These are phyloP conservation scores for Heteractis magnifica DNA, from an alignment of 92 coral and sea anemone genomes.

Conservation along the genomic window DNA sequence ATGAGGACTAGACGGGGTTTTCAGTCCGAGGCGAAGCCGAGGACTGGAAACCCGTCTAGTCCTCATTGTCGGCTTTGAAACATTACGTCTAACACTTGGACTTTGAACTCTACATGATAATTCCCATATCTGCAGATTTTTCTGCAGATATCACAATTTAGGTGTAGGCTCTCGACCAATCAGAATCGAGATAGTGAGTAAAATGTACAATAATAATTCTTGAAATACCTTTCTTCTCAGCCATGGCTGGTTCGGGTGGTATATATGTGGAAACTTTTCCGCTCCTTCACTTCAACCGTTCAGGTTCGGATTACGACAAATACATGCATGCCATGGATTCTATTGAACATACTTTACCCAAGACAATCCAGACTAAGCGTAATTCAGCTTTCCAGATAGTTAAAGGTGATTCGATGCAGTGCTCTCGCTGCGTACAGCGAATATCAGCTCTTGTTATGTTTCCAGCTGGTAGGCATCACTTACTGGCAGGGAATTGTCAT, in stretches of 20 bases:
- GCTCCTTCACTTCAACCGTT: too few relatives aligned
- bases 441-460: background rate
- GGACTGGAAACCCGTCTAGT: too few relatives aligned
- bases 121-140: too few relatives aligned
- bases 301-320: background rate
- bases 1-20: too few relatives aligned
- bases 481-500: background rate
- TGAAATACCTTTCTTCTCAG: background rate
- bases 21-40: too few relatives aligned
- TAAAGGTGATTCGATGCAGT: background rate
- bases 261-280: background rate
- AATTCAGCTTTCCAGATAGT: background rate
- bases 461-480: background rate
- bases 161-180: too few relatives aligned
- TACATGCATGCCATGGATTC: background rate
- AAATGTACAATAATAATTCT: too few relatives aligned
- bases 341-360: background rate
- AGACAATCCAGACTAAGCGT: background rate
- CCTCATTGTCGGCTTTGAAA: too few relatives aligned
- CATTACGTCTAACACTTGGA: too few relatives aligned
- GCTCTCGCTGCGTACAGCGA: background rate
- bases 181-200: too few relatives aligned
- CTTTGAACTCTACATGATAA: too few relatives aligned
- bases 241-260: background rate
- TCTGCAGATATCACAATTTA: too few relatives aligned